phyloP scores from a whole-genome alignment of 2,797 vertebrate genomes.

The Phoxinus dragarum region DNA sequence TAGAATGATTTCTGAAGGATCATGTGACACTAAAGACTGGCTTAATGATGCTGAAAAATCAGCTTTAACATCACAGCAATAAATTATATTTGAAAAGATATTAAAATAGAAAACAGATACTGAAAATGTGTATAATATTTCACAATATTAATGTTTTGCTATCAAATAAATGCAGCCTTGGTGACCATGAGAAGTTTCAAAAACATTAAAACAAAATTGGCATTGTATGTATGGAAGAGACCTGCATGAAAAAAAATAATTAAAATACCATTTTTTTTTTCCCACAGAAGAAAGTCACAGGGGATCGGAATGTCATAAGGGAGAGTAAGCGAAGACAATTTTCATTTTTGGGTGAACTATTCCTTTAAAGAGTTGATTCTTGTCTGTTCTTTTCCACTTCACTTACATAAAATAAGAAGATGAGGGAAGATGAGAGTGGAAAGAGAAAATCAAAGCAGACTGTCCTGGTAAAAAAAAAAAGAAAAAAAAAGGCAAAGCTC shows the following conservation, averaged over 20 bases:
- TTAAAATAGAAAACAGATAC: too few species aligned
- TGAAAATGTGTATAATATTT: too few species aligned
- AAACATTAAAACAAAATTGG: background rate
- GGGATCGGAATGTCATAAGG: background rate
- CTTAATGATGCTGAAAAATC: too few species aligned
- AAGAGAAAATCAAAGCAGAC: constrained; percentile 37
- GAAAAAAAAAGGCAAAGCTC: background rate
- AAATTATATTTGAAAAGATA: too few species aligned
- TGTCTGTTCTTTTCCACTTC: constrained; percentile 29
- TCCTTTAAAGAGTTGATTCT: constrained; percentile 30
- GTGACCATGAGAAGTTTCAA: too few species aligned
- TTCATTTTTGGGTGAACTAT: background rate
- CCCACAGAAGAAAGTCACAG: background rate
- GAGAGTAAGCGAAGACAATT: background rate
- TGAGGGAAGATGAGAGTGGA: constrained; percentile 27
- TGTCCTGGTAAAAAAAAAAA: background rate
- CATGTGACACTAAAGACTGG: too few species aligned
- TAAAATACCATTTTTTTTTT: background rate
- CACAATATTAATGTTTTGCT: too few species aligned
- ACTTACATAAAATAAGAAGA: constrained; percentile 28
- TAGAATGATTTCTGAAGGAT: too few species aligned
- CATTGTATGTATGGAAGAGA: background rate
- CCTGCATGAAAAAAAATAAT: background rate
- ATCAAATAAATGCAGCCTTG: too few species aligned
- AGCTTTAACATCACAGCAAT: too few species aligned